Evolutionary conservation across 2,113 vertebrate genomes (phyloP), one percentile per base, ranked within the genome.

Genomic region (Lepus europaeus): DNA sequence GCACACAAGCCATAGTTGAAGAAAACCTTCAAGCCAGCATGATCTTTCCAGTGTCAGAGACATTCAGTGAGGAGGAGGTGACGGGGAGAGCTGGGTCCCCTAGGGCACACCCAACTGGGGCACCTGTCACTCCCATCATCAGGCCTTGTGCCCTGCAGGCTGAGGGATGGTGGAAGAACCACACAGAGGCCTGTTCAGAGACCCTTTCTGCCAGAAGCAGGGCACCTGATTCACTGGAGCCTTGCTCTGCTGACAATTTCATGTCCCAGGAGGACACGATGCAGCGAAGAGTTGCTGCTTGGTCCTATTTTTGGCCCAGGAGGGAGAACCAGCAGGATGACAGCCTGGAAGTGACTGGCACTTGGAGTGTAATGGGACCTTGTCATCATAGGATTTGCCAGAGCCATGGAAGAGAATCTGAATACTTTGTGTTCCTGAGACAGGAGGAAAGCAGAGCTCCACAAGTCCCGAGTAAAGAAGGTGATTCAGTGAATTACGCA

Each of bases 1-100:
- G 68, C 63, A 70, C 33, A 51, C 84, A 91, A 95, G 95, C 95
- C 79, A 87, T 17, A 68, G 20, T 56, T 81, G 94, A 92, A 92
- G 73, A 82, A 90, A 88, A 27, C 23, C 29, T 92, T 89, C 85
- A 59, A 64, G 39, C 20, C 17, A 31, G 39, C 4, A n/a, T n/a
- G 76, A 76, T 68, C 36, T 63, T 90, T 27, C 16, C 78, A 93
- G 78, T 69, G 68, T 45, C 73, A 7, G 20, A 45, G 22, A n/a
- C 66, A 63, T 33, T 70, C 81, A 74, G 23, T 2, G 9, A 85
- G 59, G 33, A 33, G 20, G 27, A 9, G 22, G 29, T 0, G 6
- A 87, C 51, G 83, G 6, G 3, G 22, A 70, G 77, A 27, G 39
- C 23, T 4, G 0, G 9, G 12, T 83, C 51, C 59, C 78, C 49